These are phyloP conservation scores for Leistus spinibarbis DNA, from an alignment of 2,888 invertebrate genomes.

Conservation along the genomic window DNA sequence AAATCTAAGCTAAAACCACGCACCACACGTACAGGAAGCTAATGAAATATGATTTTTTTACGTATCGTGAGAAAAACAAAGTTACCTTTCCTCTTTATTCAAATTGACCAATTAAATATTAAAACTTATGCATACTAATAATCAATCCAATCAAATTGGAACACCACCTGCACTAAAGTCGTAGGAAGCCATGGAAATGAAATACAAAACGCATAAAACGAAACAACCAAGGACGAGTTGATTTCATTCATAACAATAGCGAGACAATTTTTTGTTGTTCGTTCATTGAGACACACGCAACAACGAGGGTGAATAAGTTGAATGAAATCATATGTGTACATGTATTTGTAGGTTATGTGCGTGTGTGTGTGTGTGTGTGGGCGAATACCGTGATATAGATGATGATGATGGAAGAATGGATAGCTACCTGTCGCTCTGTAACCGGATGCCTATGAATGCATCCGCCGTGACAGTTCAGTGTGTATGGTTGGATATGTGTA, in stretches of 20 bases:
- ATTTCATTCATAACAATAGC: not conserved
- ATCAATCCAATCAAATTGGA: slow-evolving; percentile 8
- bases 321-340: not conserved
- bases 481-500: not conserved
- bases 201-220: not conserved
- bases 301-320: not conserved
- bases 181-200: not conserved
- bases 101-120: slow-evolving; percentile 38
- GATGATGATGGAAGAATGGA: not conserved
- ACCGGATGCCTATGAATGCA: slow-evolving; percentile 6
- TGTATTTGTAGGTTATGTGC: not conserved
- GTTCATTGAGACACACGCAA: not conserved
- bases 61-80: slow-evolving; percentile 16
- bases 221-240: not conserved
- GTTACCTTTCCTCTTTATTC: slow-evolving; percentile 29
- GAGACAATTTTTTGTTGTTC: not conserved
- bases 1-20: slow-evolving; percentile 7
- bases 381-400: not conserved
- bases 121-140: slow-evolving; percentile 31
- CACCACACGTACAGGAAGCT: slow-evolving; percentile 14
- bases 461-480: slow-evolving; percentile 11
- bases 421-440: slow-evolving; percentile 3
- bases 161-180: not conserved
- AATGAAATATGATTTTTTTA: slow-evolving; percentile 24
- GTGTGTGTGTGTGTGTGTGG: not conserved